Evolutionary conservation across 2,113 vertebrate species (phyloP).

Genomic region (Rhea americana): DNA sequence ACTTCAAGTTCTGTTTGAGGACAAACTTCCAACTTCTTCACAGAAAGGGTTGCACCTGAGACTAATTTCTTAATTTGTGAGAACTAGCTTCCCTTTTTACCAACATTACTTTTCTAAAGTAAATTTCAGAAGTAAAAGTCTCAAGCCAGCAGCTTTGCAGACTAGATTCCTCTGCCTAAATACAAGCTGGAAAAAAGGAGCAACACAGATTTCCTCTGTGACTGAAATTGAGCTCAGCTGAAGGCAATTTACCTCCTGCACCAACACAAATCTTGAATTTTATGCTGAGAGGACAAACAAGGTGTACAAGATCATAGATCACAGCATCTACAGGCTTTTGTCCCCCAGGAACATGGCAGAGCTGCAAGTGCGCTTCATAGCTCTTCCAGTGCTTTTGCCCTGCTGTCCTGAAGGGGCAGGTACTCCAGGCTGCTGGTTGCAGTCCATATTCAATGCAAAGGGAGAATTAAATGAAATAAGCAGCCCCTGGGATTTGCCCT

Average conservation of each 20-base stretch:
- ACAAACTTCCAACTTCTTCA: conserved; percentile 12
- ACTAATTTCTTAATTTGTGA: conserved; percentile 64
- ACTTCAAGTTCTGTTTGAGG: conserved; percentile 31
- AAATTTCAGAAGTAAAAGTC: neutral
- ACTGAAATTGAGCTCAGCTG: neutral
- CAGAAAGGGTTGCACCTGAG: conserved; percentile 9
- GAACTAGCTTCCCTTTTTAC: conserved; percentile 23
- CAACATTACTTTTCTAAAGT: conserved; percentile 15
- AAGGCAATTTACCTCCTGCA: neutral
- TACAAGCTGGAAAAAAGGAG: neutral
- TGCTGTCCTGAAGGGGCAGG: rapidly evolving
- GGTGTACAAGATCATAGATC: neutral
- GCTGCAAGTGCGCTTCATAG: neutral
- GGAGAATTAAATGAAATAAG: neutral
- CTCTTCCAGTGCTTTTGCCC: neutral
- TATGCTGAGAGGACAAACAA: neutral
- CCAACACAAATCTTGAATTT: neutral
- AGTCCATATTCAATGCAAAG: neutral
- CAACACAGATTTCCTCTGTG: neutral
- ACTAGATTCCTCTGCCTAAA: neutral
- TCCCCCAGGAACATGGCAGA: neutral
- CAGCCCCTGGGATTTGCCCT: neutral
- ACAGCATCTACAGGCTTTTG: neutral
- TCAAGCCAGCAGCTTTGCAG: neutral
- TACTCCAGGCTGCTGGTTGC: neutral